phyloP scores from a whole-genome alignment of 2,797 vertebrate genomes.

The Clamator glandarius region DNA sequence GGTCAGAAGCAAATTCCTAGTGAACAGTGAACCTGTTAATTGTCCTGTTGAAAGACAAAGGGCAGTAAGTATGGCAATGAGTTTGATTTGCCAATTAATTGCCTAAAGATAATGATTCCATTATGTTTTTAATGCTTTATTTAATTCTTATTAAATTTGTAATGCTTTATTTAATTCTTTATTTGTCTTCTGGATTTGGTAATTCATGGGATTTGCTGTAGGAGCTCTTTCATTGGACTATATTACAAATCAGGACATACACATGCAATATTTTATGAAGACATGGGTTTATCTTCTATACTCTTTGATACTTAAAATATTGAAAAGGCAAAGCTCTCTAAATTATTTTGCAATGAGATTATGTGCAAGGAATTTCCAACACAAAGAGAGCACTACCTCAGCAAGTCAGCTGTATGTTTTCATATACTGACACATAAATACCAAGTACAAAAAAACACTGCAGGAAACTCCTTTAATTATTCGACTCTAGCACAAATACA shows the following conservation, averaged over 20 bases:
- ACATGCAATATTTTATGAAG: fast-evolving
- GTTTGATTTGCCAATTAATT: not conserved
- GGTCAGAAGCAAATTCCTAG: not conserved
- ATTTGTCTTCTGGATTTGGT: not conserved
- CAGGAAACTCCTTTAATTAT: not conserved
- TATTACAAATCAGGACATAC: not conserved
- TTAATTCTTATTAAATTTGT: too few relatives aligned
- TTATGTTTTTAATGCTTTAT: not conserved
- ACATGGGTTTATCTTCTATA: not conserved
- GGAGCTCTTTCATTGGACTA: not conserved
- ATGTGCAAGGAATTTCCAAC: not conserved
- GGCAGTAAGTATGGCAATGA: not conserved
- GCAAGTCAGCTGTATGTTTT: not conserved
- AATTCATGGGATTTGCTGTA: not conserved
- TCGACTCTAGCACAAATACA: not conserved
- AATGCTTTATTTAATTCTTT: not conserved
- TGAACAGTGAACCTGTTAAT: not conserved
- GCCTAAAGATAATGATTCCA: not conserved
- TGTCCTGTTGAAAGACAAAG: not conserved
- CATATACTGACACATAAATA: not conserved
- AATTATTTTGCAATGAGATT: not conserved
- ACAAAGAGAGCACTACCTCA: not conserved
- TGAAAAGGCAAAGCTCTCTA: not conserved
- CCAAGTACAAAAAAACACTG: not conserved
- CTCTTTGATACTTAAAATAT: not conserved